Conservation (phyloP, 2,888 invertebrate genomes). For the Drosophila silvestris region DNA sequence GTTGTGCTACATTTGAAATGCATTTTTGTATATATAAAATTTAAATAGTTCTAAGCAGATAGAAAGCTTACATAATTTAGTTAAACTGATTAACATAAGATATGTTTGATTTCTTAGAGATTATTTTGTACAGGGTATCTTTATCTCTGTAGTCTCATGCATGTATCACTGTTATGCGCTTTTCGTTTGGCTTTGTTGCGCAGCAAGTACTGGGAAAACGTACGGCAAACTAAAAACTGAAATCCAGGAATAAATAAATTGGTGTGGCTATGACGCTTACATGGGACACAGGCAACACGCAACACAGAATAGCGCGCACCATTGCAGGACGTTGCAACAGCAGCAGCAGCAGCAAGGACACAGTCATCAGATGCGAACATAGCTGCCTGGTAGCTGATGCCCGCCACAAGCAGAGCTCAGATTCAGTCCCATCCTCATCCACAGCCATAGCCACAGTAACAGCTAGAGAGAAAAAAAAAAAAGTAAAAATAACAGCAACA, state of each 20-base stretch:
- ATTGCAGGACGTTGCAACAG: slow-evolving; percentile 45
- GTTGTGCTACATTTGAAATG: neutral
- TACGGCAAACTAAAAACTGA: slow-evolving; percentile 77
- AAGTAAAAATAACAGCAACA: slow-evolving; percentile 9
- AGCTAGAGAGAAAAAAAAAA: neutral
- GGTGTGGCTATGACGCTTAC: slow-evolving; percentile 81
- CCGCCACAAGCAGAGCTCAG: slow-evolving; percentile 56
- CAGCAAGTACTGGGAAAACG: slow-evolving; percentile 65
- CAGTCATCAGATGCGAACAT: slow-evolving; percentile 56
- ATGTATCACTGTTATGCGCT: neutral
- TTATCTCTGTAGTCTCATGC: neutral
- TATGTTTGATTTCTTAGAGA: neutral
- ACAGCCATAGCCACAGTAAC: slow-evolving; percentile 4
- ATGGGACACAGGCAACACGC: slow-evolving; percentile 40
- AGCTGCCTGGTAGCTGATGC: slow-evolving; percentile 38
- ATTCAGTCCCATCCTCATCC: slow-evolving; percentile 24
- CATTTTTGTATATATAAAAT: neutral
- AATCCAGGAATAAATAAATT: slow-evolving; percentile 78
- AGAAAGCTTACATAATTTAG: neutral
- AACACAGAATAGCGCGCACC: slow-evolving; percentile 16
- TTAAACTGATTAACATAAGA: neutral
- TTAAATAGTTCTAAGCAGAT: neutral
- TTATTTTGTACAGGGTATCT: slow-evolving; percentile 13
- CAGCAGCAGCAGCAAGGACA: slow-evolving; percentile 34
- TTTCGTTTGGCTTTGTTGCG: slow-evolving; percentile 18